These are phyloP conservation scores for Sciurus carolinensis DNA, from an alignment of 2,797 vertebrate species.

Conservation along the genomic window DNA sequence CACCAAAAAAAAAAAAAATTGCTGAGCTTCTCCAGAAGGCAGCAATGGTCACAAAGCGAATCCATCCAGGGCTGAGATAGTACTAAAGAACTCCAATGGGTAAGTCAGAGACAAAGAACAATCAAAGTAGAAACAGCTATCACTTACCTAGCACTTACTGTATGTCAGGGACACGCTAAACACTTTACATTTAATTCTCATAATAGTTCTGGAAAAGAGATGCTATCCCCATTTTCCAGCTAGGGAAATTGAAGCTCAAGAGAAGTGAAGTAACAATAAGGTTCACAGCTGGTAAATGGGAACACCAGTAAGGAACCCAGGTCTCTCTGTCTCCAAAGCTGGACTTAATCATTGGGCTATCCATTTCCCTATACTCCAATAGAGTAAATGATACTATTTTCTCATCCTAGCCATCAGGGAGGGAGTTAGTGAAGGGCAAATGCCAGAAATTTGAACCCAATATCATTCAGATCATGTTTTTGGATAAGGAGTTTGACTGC, in stretches of 20 bases:
- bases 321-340: not conserved
- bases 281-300: not conserved
- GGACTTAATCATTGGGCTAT: not conserved
- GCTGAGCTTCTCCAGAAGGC: not conserved
- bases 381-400: not conserved
- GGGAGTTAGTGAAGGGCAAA: not conserved
- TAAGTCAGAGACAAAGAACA: not conserved
- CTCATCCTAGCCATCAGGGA: not conserved
- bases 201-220: not conserved
- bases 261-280: not conserved
- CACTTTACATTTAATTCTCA: not conserved
- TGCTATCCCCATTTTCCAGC: not conserved
- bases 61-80: not conserved
- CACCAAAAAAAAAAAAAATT: no score
- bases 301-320: not conserved
- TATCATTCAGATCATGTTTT: not conserved
- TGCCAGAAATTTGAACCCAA: not conserved
- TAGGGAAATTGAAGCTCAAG: not conserved
- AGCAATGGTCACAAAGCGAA: not conserved
- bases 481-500: not conserved
- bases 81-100: not conserved
- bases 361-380: not conserved
- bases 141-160: not conserved
- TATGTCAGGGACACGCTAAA: not conserved
- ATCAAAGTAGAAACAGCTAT: not conserved